Evolutionary conservation across 2,888 invertebrate species (phyloP), one percentile per base, ranked within the genome.

Genomic region (Myopa tessellatipennis): DNA sequence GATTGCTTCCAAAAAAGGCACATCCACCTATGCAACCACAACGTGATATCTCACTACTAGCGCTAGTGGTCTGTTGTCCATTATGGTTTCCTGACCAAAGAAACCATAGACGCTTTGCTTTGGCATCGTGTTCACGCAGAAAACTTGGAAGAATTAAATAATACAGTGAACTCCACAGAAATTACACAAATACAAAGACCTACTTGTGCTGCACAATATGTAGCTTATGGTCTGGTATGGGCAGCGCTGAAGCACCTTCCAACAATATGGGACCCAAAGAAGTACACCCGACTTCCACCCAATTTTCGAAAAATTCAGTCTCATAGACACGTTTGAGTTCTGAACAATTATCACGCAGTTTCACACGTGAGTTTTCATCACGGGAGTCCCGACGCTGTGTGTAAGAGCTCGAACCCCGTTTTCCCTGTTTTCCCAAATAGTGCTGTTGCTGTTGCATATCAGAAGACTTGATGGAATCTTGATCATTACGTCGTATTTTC

Each of bases 11-110:
- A 87, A 99, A 99, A 90, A 99, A 99, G 14, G 92, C 91, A 86
- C 98, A 98, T 0, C 98, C 98, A 4, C 99, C 99, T 50, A 95
- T 94, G 88, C 99, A 99, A 0, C 98, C 99, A 87, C 99, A 99
- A 82, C 95, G 95, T 0, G 92, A 90, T 82, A 93, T 93, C 3
- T 92, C 91, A 34, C 86, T 85, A 82, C 94, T 93, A 26, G 91
- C 91, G 63, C 81, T 83, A 34, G 85, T 72, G 12, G 76, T 55
- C 0, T 72, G 61, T n/a, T 82, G 52, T 81, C 84, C 68, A 60
- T 63, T 77, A 78, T n/a, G n/a, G n/a, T 87, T 87, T 26, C 84
- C 84, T 0, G 95, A 93, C 98, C 98, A 99, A 40, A 99, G 89
- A 87, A 99, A 99, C 96, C 97, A 98, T 55, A 99, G 90, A 77